These are phyloP conservation scores for Drosophila kanekoi DNA, from an alignment of 2,888 invertebrate genomes.

Conservation along the genomic window DNA sequence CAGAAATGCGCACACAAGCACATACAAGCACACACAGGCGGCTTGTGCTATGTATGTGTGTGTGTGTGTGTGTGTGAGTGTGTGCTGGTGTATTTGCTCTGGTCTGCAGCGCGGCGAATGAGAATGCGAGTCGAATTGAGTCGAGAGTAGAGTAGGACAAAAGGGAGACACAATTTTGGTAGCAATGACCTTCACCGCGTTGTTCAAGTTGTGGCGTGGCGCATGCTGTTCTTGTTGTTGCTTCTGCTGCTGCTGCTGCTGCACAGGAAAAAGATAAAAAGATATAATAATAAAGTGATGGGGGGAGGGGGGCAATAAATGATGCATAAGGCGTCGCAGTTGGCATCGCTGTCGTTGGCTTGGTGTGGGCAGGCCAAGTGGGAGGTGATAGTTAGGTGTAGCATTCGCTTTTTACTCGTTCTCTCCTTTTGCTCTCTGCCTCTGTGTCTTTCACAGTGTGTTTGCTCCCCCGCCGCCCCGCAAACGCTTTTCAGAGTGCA, in stretches of 20 bases:
- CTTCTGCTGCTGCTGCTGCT: constrained; percentile 25
- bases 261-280: constrained; percentile 50
- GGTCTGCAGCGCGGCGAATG: constrained; percentile 46
- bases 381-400: constrained; percentile 48
- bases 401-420: constrained; percentile 45
- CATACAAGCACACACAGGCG: constrained; percentile 5
- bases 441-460: too few relatives aligned
- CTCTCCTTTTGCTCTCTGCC: neutral
- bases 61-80: constrained; percentile 8
- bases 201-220: constrained; percentile 79
- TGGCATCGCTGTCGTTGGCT: constrained; percentile 2
- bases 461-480: neutral
- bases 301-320: constrained; percentile 52
- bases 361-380: constrained; percentile 17
- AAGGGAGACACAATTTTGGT: constrained; percentile 85
- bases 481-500: constrained; percentile 54
- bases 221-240: constrained; percentile 43
- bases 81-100: constrained; percentile 35
- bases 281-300: constrained; percentile 25
- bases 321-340: constrained; percentile 63
- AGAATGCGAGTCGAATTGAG: constrained; percentile 60
- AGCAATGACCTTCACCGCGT: constrained; percentile 86
- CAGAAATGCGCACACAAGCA: constrained; percentile 30
- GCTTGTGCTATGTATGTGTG: constrained; percentile 2
- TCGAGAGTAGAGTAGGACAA: constrained; percentile 82